These are phyloP conservation scores for Euspilapteryx auroguttella DNA, from an alignment of 2,888 invertebrate genomes.

Conservation along the genomic window DNA sequence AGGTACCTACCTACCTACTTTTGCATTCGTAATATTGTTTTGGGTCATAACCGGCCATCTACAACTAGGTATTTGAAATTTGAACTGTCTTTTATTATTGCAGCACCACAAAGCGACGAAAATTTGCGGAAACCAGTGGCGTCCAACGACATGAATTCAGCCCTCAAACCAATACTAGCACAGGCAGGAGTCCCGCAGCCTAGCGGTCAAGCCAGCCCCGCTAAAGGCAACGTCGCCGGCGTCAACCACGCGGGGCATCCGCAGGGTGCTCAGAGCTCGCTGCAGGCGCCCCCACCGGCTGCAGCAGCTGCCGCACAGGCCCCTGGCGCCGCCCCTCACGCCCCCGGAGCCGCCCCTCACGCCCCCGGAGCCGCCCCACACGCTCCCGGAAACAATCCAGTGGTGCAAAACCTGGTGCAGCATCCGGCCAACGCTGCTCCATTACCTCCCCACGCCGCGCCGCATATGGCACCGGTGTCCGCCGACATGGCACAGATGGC, in stretches of 20 bases:
- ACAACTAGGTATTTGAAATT: too few relatives aligned
- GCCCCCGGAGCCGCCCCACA: too few relatives aligned
- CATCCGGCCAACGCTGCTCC: conserved; percentile 31
- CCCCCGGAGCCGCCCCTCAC: too few relatives aligned
- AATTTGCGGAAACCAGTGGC: too few relatives aligned
- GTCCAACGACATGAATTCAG: conserved; percentile 60
- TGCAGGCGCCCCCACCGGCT: too few relatives aligned
- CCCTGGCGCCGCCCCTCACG: too few relatives aligned
- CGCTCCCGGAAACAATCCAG: conserved; percentile 27
- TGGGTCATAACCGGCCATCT: too few relatives aligned
- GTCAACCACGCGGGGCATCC: conserved; percentile 34
- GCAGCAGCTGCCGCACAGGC: too few relatives aligned
- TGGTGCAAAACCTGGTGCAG: conserved; percentile 40
- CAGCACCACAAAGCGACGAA: too few relatives aligned
- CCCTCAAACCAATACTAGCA: conserved; percentile 62
- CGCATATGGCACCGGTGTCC: conserved; percentile 52
- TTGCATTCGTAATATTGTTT: conserved; percentile 50
- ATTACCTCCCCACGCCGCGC: conserved; percentile 28
- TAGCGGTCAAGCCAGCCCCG: conserved; percentile 44
- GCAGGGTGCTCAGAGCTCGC: conserved; percentile 40
- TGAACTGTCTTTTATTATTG: too few relatives aligned
- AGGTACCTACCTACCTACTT: too few relatives aligned
- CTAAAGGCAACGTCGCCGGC: conserved; percentile 43
- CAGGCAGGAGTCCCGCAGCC: conserved; percentile 47
- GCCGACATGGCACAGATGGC: conserved; percentile 57